Percentiles rank a stretch among this genome's conserved stretches.
Evolutionary conservation across 2,888 invertebrate genomes (phyloP).

Genomic region (Nezara viridula): DNA sequence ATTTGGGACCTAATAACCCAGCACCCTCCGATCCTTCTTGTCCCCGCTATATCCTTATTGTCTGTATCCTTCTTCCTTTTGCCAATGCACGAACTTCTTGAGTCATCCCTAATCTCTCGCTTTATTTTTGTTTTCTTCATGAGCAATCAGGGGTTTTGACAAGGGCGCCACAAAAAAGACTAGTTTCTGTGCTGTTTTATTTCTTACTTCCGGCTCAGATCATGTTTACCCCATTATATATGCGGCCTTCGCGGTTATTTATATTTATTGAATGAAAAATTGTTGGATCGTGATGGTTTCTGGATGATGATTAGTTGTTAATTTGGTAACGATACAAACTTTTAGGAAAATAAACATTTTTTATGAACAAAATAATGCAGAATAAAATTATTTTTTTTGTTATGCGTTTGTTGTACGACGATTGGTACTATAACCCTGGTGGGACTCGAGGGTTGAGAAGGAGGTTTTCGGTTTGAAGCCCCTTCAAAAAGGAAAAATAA

Average conservation of each 20-base stretch:
- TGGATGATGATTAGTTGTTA: too few relatives aligned
- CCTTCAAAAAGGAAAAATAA: too few relatives aligned
- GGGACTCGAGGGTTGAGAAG: too few relatives aligned
- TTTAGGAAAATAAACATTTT: too few relatives aligned
- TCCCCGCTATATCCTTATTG: conserved; percentile 9
- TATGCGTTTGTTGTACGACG: too few relatives aligned
- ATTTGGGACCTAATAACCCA: conserved; percentile 48
- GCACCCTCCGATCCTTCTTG: conserved; percentile 4
- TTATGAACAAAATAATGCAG: too few relatives aligned
- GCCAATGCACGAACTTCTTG: neutral
- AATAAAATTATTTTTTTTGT: too few relatives aligned
- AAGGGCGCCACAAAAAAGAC: neutral
- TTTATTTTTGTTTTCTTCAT: conserved; percentile 39
- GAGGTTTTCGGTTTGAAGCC: too few relatives aligned
- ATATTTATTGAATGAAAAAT: neutral
- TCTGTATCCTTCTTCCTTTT: conserved; percentile 2
- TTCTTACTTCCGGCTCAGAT: neutral
- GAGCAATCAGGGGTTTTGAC: conserved; percentile 22
- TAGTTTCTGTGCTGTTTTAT: neutral
- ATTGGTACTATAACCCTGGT: too few relatives aligned
- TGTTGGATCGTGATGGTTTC: neutral
- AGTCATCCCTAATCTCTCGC: conserved; percentile 14
- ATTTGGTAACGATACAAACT: too few relatives aligned
- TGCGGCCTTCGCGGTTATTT: neutral
- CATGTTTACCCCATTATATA: neutral